Evolutionary conservation across 2,797 vertebrate genomes (phyloP).

Genomic region (Orestias chungarensis): DNA sequence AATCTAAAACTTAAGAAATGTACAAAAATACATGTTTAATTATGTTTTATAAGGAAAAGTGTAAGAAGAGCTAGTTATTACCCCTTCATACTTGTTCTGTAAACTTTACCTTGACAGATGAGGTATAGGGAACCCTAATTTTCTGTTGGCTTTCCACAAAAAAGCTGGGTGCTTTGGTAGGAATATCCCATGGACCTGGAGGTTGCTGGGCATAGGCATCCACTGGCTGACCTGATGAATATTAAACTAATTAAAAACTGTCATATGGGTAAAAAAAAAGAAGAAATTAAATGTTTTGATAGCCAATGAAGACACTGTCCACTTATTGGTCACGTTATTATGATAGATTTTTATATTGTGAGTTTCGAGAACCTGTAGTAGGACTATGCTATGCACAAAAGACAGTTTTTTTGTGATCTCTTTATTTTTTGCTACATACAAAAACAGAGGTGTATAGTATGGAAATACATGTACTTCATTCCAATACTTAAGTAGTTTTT

Average conservation of each 20-base stretch:
- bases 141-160: conserved; percentile 68
- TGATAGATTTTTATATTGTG: neutral
- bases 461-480: too few species aligned
- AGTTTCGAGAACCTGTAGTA: neutral
- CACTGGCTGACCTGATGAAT: conserved; percentile 74
- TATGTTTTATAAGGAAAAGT: conserved; percentile 12
- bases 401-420: neutral
- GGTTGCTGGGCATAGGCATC: conserved; percentile 74
- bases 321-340: neutral
- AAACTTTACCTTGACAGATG: conserved; percentile 77
- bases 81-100: neutral
- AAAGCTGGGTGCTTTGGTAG: conserved; percentile 61
- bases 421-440: neutral
- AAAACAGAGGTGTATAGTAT: too few species aligned
- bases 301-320: neutral
- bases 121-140: conserved; percentile 80
- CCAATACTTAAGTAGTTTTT: too few species aligned
- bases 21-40: neutral
- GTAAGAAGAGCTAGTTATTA: neutral
- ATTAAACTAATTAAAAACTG: conserved; percentile 13
- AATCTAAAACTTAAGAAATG: neutral
- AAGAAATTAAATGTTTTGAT: neutral
- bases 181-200: conserved; percentile 79
- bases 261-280: neutral
- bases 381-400: neutral